Evolutionary conservation across 2,888 invertebrate genomes (phyloP).

Genomic region (Opisthograptis luteolata): DNA sequence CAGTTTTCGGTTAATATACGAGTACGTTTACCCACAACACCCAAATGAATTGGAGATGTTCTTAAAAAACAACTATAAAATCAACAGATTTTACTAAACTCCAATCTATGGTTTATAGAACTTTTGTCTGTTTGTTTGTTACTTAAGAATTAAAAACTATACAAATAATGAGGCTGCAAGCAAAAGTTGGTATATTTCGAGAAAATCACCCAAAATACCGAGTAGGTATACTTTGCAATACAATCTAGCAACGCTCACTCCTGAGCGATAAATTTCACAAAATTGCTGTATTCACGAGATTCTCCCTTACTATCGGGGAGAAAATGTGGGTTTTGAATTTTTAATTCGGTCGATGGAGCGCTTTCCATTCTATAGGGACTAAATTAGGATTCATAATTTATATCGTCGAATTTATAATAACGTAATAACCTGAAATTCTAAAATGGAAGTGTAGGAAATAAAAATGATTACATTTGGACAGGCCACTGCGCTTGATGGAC

Average conservation of each 20-base stretch:
- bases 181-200: too few relatives aligned
- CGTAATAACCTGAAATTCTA: not conserved
- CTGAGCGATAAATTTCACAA: conserved; percentile 50
- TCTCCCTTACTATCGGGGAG: conserved; percentile 29
- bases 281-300: conserved; percentile 46
- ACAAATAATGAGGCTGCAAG: too few relatives aligned
- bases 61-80: too few relatives aligned
- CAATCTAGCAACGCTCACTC: conserved; percentile 39
- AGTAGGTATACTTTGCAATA: conserved; percentile 28
- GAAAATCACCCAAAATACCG: too few relatives aligned
- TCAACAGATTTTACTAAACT: too few relatives aligned
- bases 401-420: conserved; percentile 2
- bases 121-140: too few relatives aligned
- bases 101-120: too few relatives aligned
- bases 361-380: conserved; percentile 34
- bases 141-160: too few relatives aligned
- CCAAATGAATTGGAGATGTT: too few relatives aligned
- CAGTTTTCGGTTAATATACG: conserved; percentile 27
- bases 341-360: conserved; percentile 56
- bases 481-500: too few relatives aligned
- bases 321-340: conserved; percentile 51
- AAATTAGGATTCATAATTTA: conserved; percentile 10
- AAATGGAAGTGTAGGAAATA: not conserved
- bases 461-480: too few relatives aligned
- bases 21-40: too few relatives aligned